These are phyloP conservation scores for Calameuta filiformis DNA, from an alignment of 2,888 invertebrate species.

Conservation along the genomic window DNA sequence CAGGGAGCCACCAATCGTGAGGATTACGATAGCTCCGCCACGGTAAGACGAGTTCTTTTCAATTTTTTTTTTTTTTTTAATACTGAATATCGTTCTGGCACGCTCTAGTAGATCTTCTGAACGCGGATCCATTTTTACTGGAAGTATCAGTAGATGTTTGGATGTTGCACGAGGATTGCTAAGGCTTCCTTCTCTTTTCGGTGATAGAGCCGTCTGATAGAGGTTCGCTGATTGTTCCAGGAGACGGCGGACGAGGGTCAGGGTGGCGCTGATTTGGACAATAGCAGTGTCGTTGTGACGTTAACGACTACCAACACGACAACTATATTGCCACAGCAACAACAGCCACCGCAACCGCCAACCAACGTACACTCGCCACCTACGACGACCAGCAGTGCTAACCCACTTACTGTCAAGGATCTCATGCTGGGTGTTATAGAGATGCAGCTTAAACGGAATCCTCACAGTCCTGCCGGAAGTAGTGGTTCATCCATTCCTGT, in stretches of 20 bases:
- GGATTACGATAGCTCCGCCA: slow-evolving; percentile 71
- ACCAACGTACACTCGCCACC: slow-evolving; percentile 53
- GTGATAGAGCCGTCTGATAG: slow-evolving; percentile 63
- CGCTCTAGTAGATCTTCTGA: slow-evolving; percentile 2
- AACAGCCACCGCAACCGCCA: slow-evolving; percentile 43
- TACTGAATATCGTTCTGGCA: background rate
- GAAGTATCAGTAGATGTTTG: background rate
- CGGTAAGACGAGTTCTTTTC: slow-evolving; percentile 60
- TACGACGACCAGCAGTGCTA: slow-evolving; percentile 62
- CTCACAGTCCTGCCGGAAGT: slow-evolving; percentile 67
- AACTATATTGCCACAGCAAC: slow-evolving; percentile 34
- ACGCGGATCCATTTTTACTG: background rate
- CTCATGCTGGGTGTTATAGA: slow-evolving; percentile 87
- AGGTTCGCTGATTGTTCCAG: slow-evolving; percentile 61
- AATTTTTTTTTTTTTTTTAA: slow-evolving; percentile 1
- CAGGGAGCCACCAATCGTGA: slow-evolving; percentile 58
- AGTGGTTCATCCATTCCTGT: slow-evolving; percentile 56
- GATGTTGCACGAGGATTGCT: background rate
- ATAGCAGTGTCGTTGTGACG: slow-evolving; percentile 50
- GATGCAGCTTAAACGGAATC: slow-evolving; percentile 76
- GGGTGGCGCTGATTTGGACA: slow-evolving; percentile 65
- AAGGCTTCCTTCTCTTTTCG: slow-evolving; percentile 30
- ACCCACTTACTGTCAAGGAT: slow-evolving; percentile 82
- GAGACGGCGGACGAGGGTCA: slow-evolving; percentile 91
- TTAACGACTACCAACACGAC: slow-evolving; percentile 47